Evolutionary conservation across 2,888 invertebrate genomes (phyloP).

Genomic region (Cheilosia vulpina): DNA sequence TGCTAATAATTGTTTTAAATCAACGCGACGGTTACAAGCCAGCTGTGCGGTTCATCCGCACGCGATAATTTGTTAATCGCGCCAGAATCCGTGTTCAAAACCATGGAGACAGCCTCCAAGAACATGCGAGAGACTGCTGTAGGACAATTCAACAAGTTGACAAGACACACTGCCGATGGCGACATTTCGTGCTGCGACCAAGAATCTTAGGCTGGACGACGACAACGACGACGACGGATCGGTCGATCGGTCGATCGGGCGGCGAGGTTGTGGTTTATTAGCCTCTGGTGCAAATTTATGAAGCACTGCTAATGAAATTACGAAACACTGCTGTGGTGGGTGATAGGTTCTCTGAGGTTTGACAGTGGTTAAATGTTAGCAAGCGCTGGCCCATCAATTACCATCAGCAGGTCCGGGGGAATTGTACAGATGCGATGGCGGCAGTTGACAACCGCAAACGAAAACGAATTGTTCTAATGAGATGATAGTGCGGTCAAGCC

Average conservation of each 20-base stretch:
- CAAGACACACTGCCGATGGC: conserved; percentile 22
- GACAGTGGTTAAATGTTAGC: conserved; percentile 69
- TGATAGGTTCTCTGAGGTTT: conserved; percentile 62
- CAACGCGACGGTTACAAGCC: conserved; percentile 34
- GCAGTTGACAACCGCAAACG: conserved; percentile 15
- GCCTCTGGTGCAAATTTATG: conserved; percentile 67
- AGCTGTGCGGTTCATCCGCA: conserved; percentile 63
- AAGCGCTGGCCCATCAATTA: conserved; percentile 68
- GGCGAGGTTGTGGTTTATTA: conserved; percentile 69
- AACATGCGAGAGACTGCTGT: conserved; percentile 68
- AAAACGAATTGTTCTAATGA: conserved; percentile 62
- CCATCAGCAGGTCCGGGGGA: conserved; percentile 35
- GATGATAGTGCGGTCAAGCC: conserved; percentile 47
- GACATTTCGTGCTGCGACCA: conserved; percentile 64
- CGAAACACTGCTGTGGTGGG: conserved; percentile 64
- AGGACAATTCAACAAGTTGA: conserved; percentile 56
- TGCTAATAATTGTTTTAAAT: conserved; percentile 68
- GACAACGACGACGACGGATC: conserved; percentile 8
- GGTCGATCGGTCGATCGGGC: conserved; percentile 12
- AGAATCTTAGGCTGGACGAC: conserved; percentile 58
- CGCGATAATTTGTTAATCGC: conserved; percentile 70
- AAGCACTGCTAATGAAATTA: conserved; percentile 71
- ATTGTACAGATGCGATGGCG: conserved; percentile 17
- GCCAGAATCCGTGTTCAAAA: conserved; percentile 55
- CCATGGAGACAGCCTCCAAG: conserved; percentile 57